A percentile compares a stretch with the other conserved stretches of the same genome.
Evolutionary conservation across 2,888 invertebrate species (phyloP).

Genomic region (Drosophila nr. perissopoda): DNA sequence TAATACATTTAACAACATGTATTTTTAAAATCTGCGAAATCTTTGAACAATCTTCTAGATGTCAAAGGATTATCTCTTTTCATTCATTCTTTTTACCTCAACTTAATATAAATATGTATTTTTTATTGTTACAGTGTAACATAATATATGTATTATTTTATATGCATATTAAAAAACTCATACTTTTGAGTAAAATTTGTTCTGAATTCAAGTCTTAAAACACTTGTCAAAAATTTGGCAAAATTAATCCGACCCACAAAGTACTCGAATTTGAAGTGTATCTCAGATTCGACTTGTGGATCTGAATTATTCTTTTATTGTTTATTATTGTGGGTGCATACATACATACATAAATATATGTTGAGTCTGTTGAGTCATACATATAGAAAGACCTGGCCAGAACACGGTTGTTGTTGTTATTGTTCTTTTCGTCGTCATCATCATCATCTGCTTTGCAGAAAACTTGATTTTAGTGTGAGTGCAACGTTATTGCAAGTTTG

Average conservation of each 20-base stretch:
- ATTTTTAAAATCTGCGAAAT: neutral
- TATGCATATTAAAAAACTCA: neutral
- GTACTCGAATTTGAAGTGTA: conserved; percentile 25
- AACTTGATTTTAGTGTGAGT: conserved; percentile 51
- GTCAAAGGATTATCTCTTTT: neutral
- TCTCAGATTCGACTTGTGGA: conserved; percentile 26
- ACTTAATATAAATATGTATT: neutral
- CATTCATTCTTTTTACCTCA: neutral
- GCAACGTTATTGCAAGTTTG: conserved; percentile 48
- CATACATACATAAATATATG: neutral
- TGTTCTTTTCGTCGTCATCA: conserved; percentile 36
- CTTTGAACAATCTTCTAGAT: neutral
- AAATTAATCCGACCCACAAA: neutral
- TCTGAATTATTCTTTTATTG: conserved; percentile 8
- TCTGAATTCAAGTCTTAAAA: neutral
- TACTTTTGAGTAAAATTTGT: neutral
- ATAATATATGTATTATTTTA: neutral
- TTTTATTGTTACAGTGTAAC: neutral
- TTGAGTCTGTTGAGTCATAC: conserved; percentile 63
- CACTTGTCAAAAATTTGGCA: neutral
- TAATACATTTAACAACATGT: neutral
- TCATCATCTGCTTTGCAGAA: conserved; percentile 35
- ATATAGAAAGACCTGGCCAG: conserved; percentile 49
- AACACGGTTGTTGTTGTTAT: conserved; percentile 42
- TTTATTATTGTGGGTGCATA: conserved; percentile 40